Conservation (phyloP, 2,797 vertebrate genomes). For the Phoeniculus purpureus region DNA sequence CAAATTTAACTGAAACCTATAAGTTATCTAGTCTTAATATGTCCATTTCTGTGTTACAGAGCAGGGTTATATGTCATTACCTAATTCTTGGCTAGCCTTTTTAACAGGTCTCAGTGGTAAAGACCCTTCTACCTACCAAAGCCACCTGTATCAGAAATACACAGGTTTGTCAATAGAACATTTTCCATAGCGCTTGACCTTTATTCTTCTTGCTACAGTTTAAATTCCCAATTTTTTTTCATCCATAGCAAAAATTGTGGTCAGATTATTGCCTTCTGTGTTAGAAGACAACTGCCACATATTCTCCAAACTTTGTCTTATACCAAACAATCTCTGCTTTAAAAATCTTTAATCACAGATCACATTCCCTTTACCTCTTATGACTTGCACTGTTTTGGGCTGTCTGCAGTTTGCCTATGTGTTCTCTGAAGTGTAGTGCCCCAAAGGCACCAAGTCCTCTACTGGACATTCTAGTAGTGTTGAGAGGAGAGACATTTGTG, state of each 20-base stretch:
- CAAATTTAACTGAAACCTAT: not conserved
- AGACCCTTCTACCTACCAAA: not conserved
- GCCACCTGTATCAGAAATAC: not conserved
- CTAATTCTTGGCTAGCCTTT: not conserved
- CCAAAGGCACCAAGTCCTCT: not conserved
- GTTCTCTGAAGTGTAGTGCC: not conserved
- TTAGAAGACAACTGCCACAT: not conserved
- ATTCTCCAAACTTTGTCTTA: not conserved
- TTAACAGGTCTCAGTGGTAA: not conserved
- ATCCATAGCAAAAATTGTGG: not conserved
- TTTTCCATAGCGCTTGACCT: not conserved
- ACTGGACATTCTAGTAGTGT: rapidly evolving
- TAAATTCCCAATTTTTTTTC: not conserved
- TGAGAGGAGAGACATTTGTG: not conserved
- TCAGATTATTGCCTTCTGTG: not conserved
- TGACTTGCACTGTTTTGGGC: not conserved
- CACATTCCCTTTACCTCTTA: not conserved
- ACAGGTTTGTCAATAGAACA: not conserved
- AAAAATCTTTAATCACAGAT: not conserved
- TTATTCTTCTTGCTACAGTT: not conserved
- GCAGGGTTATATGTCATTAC: not conserved
- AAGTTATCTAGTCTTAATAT: not conserved
- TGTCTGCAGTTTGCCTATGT: not conserved
- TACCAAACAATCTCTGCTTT: not conserved
- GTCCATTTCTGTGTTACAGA: not conserved